Base-by-base conservation (phyloP, 2,888 invertebrate species). In the Sclerodermus sp. region DNA sequence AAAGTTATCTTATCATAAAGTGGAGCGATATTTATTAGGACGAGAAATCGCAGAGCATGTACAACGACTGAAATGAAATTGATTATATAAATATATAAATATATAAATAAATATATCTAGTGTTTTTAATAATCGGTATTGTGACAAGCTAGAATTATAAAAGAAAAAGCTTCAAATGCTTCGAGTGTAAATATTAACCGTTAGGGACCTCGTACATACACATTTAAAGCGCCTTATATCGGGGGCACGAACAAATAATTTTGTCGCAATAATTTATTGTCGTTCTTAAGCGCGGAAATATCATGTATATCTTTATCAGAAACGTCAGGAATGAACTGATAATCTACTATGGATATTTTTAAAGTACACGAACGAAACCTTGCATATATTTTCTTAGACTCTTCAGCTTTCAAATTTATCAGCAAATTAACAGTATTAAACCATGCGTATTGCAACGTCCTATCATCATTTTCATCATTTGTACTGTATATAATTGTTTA, bases 41-140 rank as follows among this genome's bases (percentile, higher is more conserved):
- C 8, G 46, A 48, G 45, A 42, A 50, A 38, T 47, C 54, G 50
- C 49, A 54, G 47, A 55, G 45, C 51, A 48, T 69, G 56, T 70
- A 73, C 71, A 73, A 73, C 71, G 70, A 73, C 65, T 64, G 62
- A 59, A 66, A 61, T n/a, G 8, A 23, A 23, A 23, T 23, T 23
- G 23, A 23, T 23, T 23, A 23, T 23, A 23, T 23, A 23, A 23
- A 23, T 23, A 23, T 5, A 23, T 23, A 23, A 23, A 23, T 23
- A 8, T 5, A 23, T 8, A 8, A 23, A 23, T 23, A 23, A 23
- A 23, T 64, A 60, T 61, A 66, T 58, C 60, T 64, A 66, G 56
- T 51, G 60, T 64, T 54, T n/a, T n/a, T 64, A 64, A 64, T 60
- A 52, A 60, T 62, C 62, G 62, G 55, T 63, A 66, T 63, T 51